A percentile compares a stretch with the other conserved stretches of the same genome.
These are phyloP conservation scores for Leucophora obtusa DNA, from an alignment of 2,888 invertebrate species.

Conservation along the genomic window DNA sequence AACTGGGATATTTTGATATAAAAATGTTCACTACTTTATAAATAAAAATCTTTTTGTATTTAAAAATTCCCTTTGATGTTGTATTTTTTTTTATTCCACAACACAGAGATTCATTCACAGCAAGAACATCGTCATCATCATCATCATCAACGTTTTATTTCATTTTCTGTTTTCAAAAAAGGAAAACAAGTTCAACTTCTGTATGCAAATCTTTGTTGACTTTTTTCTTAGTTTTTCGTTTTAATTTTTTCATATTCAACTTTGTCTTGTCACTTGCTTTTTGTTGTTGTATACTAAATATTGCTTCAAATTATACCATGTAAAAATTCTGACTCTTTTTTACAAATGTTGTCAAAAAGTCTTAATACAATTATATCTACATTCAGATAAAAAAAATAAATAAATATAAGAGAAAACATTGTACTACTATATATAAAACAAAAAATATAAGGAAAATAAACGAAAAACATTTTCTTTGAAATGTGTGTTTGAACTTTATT, in stretches of 20 bases:
- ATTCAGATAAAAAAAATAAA: conserved; percentile 1
- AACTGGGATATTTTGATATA: conserved; percentile 1
- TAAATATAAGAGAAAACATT: background rate
- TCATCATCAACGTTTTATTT: conserved; percentile 31
- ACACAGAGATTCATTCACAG: conserved; percentile 51
- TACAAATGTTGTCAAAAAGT: conserved; percentile 47
- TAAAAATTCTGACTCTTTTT: conserved; percentile 13
- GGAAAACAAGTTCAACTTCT: conserved; percentile 45
- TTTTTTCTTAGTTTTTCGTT: conserved; percentile 33
- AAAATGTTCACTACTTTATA: conserved; percentile 26
- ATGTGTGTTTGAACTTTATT: conserved; percentile 57
- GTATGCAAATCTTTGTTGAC: conserved; percentile 58
- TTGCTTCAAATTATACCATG: conserved; percentile 44
- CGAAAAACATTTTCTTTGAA: conserved; percentile 39
- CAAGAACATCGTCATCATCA: conserved; percentile 36
- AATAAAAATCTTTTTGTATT: conserved; percentile 35
- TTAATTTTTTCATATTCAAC: conserved; percentile 27
- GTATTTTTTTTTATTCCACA: conserved; percentile 24
- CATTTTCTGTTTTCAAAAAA: conserved; percentile 4
- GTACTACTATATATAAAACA: background rate
- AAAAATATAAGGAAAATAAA: conserved; percentile 20
- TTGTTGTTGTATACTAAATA: conserved; percentile 18
- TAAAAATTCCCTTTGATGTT: conserved; percentile 65
- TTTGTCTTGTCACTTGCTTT: conserved; percentile 51
- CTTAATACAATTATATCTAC: conserved; percentile 31